Percentiles rank a stretch among this genome's conserved stretches.
These are phyloP conservation scores for Vanessa tameamea DNA, from an alignment of 1,140 invertebrate species.

Conservation along the genomic window DNA sequence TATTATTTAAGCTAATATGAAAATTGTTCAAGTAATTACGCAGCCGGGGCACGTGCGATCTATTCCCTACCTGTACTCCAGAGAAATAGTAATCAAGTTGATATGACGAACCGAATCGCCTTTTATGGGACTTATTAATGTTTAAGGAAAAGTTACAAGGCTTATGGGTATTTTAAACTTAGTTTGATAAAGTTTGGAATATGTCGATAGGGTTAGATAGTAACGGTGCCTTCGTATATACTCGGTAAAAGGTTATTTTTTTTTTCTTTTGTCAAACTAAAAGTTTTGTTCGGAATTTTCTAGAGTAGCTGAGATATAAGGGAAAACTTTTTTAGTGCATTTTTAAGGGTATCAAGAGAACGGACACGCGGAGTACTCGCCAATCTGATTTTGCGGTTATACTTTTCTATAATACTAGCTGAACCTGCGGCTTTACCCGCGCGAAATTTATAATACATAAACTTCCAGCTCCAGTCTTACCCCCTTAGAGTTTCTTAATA, in stretches of 20 bases:
- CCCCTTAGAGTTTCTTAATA: too few species aligned
- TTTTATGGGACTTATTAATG: constrained; percentile 23
- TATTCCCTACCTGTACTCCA: constrained; percentile 31
- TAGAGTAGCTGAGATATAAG: neutral
- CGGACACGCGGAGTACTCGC: too few species aligned
- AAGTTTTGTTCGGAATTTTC: neutral
- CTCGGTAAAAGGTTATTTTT: neutral
- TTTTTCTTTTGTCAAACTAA: neutral
- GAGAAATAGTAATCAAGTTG: constrained; percentile 46
- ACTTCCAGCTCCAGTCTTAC: too few species aligned
- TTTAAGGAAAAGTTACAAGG: neutral
- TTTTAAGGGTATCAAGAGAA: too few species aligned
- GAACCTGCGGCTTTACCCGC: too few species aligned
- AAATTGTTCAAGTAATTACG: constrained; percentile 70
- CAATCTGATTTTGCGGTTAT: too few species aligned
- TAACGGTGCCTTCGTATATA: too few species aligned
- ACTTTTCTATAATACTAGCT: too few species aligned
- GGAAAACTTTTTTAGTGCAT: too few species aligned
- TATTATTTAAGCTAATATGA: constrained; percentile 74
- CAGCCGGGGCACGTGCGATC: constrained; percentile 54
- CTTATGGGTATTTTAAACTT: constrained; percentile 13
- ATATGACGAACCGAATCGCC: constrained; percentile 43
- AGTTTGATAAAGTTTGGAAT: too few species aligned
- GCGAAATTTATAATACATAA: too few species aligned
- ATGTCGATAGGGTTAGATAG: too few species aligned